These are phyloP conservation scores for Oophaga pumilio DNA, from an alignment of 2,113 vertebrate genomes.

Conservation along the genomic window DNA sequence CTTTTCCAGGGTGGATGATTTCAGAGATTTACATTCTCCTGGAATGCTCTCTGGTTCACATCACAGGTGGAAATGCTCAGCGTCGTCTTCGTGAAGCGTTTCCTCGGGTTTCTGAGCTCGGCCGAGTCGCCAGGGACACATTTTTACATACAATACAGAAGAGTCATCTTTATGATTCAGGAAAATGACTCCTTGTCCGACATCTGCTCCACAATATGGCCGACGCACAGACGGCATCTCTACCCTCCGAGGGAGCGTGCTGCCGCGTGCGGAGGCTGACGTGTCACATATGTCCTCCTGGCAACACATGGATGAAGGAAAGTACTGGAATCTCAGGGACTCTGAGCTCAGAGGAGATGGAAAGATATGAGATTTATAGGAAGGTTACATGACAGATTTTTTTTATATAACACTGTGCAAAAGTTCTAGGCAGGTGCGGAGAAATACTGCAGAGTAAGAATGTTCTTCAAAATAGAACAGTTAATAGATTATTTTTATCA, in stretches of 20 bases:
- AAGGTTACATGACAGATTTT: no score
- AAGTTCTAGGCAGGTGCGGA: no score
- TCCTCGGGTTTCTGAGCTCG: conserved; percentile 67
- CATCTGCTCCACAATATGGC: conserved; percentile 70
- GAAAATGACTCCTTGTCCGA: conserved; percentile 63
- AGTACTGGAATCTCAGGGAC: no score
- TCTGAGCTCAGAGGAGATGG: no score
- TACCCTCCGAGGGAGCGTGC: neutral
- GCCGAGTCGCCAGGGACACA: conserved; percentile 64
- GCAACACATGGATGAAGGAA: neutral
- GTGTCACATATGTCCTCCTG: neutral
- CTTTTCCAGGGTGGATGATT: no score
- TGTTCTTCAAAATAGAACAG: no score
- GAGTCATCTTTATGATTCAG: conserved; percentile 69
- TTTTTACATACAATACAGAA: conserved; percentile 66
- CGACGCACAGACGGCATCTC: conserved; percentile 72
- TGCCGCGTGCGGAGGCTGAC: neutral
- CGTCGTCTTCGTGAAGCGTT: conserved; percentile 59
- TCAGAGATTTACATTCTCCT: no score
- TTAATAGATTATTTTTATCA: no score
- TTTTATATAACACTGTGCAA: no score
- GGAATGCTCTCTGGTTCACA: neutral
- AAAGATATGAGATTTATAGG: neutral
- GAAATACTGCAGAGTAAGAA: no score
- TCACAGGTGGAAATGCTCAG: conserved; percentile 8